phyloP scores from a whole-genome alignment of 2,888 invertebrate genomes.

The Atrina japonica region DNA sequence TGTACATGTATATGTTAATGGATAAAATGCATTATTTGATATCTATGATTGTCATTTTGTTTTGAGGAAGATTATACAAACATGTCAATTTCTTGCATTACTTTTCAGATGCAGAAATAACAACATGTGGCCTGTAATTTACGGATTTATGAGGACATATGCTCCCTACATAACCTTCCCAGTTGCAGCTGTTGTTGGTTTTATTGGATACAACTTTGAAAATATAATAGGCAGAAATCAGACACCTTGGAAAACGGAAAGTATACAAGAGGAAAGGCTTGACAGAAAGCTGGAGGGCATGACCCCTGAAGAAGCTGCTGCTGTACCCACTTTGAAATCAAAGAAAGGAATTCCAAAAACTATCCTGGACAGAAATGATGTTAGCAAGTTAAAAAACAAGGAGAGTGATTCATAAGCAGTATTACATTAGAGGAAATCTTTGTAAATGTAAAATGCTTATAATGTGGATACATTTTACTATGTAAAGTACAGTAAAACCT shows the following conservation, averaged over 20 bases:
- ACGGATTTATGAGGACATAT: conserved; percentile 86
- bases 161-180: conserved; percentile 91
- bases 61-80: too few species aligned
- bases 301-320: conserved; percentile 81
- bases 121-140: conserved; percentile 89
- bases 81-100: not conserved
- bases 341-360: conserved; percentile 83
- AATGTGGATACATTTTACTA: too few species aligned
- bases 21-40: too few species aligned
- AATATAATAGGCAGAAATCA: conserved; percentile 80
- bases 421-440: too few species aligned
- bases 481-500: too few species aligned
- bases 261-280: conserved; percentile 88
- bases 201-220: conserved; percentile 92
- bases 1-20: too few species aligned
- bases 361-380: conserved; percentile 81
- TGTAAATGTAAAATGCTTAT: too few species aligned
- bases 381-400: conserved; percentile 18
- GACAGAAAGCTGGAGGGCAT: conserved; percentile 85
- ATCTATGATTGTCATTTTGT: too few species aligned
- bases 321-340: conserved; percentile 87
- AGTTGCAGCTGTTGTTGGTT: conserved; percentile 90
- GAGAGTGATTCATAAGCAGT: too few species aligned
- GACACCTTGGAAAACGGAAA: conserved; percentile 81
- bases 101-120: conserved; percentile 7